Evolutionary conservation across 2,797 vertebrate species (phyloP).

Genomic region (Rhinichthys osculus): DNA sequence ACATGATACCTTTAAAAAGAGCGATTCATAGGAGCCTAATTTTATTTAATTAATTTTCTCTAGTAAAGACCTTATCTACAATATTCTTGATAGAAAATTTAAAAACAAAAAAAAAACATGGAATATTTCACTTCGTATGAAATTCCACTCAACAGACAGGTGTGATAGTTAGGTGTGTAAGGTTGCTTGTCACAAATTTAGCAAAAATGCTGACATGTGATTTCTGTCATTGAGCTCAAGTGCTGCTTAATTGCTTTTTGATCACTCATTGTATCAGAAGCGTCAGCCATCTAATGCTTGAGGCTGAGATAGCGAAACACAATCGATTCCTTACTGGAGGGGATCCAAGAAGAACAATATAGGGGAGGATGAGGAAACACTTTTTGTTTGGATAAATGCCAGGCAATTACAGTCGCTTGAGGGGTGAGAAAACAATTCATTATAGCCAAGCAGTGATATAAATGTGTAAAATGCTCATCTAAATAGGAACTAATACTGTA

Average conservation of each 20-base stretch:
- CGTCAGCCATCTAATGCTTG: constrained; percentile 36
- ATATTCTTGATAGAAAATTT: neutral
- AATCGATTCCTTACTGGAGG: constrained; percentile 53
- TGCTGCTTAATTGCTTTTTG: constrained; percentile 56
- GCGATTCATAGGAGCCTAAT: neutral
- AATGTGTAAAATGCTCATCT: neutral
- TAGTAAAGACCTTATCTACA: neutral
- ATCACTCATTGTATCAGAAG: constrained; percentile 48
- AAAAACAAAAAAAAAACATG: neutral
- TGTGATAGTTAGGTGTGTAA: constrained; percentile 22
- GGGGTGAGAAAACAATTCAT: constrained; percentile 9
- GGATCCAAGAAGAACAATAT: constrained; percentile 45
- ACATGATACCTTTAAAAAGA: neutral
- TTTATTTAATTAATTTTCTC: neutral
- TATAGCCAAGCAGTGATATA: neutral
- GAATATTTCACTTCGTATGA: neutral
- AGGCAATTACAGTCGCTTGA: constrained; percentile 19
- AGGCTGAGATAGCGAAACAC: constrained; percentile 50
- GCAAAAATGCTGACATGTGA: constrained; percentile 29
- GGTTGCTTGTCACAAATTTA: constrained; percentile 46
- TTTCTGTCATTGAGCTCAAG: constrained; percentile 48
- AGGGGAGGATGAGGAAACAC: constrained; percentile 30
- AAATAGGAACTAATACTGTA: neutral
- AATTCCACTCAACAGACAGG: neutral
- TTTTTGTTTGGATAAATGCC: constrained; percentile 3